Evolutionary conservation across 35 echinoderm and acorn worm species (phyloP).

Genomic region (Heliocidaris tuberculata): DNA sequence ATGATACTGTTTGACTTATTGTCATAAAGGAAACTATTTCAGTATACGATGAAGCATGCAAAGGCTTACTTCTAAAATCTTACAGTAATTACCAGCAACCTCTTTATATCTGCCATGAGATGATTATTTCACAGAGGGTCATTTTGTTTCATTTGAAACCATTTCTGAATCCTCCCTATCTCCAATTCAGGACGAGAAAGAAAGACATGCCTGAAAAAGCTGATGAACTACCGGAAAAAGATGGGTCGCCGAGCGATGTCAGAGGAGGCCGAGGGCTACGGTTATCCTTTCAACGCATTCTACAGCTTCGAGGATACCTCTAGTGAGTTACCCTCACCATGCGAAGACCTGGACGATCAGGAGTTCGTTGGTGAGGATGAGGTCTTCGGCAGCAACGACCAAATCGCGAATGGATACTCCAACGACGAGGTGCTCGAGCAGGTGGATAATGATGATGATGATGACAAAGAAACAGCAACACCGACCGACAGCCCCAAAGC

Average conservation of each 20-base stretch:
- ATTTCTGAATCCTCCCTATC: not conserved
- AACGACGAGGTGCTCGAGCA: conserved; percentile 18
- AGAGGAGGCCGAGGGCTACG: conserved; percentile 55
- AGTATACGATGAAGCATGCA: no score
- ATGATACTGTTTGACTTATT: no score
- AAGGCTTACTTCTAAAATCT: no score
- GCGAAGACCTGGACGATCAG: conserved; percentile 25
- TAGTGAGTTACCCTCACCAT: conserved; percentile 20
- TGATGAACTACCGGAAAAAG: conserved; percentile 40
- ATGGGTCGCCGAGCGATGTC: conserved; percentile 49
- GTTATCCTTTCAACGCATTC: conserved; percentile 64
- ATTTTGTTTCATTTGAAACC: no score
- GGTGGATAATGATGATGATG: conserved; percentile 49
- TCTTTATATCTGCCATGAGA: no score
- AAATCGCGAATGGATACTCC: not conserved
- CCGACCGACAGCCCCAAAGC: not conserved
- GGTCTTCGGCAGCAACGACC: conserved; percentile 39
- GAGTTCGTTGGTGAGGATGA: conserved; percentile 43
- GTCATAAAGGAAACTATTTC: no score
- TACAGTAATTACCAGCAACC: no score
- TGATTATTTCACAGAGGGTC: no score
- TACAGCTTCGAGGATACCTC: conserved; percentile 50
- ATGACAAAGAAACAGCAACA: not conserved
- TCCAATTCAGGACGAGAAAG: conserved; percentile 14
- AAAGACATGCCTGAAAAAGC: conserved; percentile 2